phyloP scores from a whole-genome alignment of 1,140 invertebrate genomes.

The Trissolcus basalis region DNA sequence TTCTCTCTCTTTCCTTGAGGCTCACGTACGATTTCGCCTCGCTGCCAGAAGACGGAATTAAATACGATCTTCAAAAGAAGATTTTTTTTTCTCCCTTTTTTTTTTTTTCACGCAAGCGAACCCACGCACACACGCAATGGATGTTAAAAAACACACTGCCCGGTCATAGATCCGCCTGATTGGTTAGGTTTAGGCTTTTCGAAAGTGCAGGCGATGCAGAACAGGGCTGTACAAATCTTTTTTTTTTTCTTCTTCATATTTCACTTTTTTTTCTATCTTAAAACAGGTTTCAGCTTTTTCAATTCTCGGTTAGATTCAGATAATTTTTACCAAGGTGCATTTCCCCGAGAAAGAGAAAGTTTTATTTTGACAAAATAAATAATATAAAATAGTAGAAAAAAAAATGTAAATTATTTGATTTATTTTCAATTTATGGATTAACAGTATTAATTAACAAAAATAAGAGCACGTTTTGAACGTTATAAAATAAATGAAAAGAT shows the following conservation, averaged over 20 bases:
- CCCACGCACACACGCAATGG: conserved; percentile 37
- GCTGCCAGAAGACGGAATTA: conserved; percentile 40
- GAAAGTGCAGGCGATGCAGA: conserved; percentile 48
- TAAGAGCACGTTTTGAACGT: too few relatives aligned
- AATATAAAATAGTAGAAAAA: too few relatives aligned
- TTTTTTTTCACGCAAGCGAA: conserved; percentile 41
- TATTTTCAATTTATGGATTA: too few relatives aligned
- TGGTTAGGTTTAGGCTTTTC: conserved; percentile 12
- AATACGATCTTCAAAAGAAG: conserved; percentile 49
- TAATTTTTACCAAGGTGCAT: too few relatives aligned
- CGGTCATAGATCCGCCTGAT: conserved; percentile 21
- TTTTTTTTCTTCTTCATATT: conserved; percentile 16
- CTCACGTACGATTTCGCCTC: conserved; percentile 33
- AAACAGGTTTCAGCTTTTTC: not conserved
- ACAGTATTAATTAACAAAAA: too few relatives aligned
- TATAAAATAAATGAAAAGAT: too few relatives aligned
- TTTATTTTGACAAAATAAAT: too few relatives aligned
- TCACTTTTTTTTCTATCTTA: conserved; percentile 5
- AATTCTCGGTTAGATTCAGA: too few relatives aligned
- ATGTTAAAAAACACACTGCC: conserved; percentile 34
- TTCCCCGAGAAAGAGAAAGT: too few relatives aligned
- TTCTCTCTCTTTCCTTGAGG: conserved; percentile 25
- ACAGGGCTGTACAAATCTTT: conserved; percentile 24
- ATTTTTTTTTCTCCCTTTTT: conserved; percentile 43
- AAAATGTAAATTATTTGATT: too few relatives aligned